Evolutionary conservation across 2,797 vertebrate species (phyloP).

Genomic region (Tenualosa ilisha): DNA sequence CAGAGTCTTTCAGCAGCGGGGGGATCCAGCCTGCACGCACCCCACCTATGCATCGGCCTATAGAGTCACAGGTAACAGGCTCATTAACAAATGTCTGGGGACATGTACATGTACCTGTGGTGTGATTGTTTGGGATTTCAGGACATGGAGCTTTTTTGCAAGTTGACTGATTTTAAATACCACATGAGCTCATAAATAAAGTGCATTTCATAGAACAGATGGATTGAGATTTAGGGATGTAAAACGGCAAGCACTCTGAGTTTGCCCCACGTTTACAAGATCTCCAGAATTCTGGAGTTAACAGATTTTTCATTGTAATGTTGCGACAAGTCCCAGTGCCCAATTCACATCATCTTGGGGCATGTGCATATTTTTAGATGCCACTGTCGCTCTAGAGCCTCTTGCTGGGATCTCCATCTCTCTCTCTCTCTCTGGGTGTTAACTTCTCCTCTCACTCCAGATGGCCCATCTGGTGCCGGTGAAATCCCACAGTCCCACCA

Average conservation of each 20-base stretch:
- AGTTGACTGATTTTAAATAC: neutral
- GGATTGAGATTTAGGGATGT: neutral
- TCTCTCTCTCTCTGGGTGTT: neutral
- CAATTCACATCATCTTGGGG: neutral
- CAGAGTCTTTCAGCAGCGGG: conserved; percentile 92
- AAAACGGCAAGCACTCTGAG: neutral
- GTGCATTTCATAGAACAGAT: neutral
- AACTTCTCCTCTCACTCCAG: conserved; percentile 60
- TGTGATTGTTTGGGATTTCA: too few species aligned
- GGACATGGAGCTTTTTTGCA: neutral
- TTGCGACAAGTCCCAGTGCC: neutral
- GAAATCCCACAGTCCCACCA: conserved; percentile 88
- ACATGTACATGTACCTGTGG: too few species aligned
- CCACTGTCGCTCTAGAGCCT: neutral
- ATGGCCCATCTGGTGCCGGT: conserved; percentile 90
- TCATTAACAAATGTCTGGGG: too few species aligned
- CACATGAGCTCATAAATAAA: neutral
- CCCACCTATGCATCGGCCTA: conserved; percentile 85
- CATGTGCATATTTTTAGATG: neutral
- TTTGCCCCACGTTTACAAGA: neutral
- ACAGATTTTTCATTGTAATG: neutral
- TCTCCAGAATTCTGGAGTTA: neutral
- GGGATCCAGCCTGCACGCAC: conserved; percentile 88
- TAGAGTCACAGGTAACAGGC: conserved; percentile 87
- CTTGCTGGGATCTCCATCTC: neutral